Evolutionary conservation across 1,140 invertebrate genomes (phyloP), one percentile per base, ranked within the genome.

Genomic region (Listronotus bonariensis): DNA sequence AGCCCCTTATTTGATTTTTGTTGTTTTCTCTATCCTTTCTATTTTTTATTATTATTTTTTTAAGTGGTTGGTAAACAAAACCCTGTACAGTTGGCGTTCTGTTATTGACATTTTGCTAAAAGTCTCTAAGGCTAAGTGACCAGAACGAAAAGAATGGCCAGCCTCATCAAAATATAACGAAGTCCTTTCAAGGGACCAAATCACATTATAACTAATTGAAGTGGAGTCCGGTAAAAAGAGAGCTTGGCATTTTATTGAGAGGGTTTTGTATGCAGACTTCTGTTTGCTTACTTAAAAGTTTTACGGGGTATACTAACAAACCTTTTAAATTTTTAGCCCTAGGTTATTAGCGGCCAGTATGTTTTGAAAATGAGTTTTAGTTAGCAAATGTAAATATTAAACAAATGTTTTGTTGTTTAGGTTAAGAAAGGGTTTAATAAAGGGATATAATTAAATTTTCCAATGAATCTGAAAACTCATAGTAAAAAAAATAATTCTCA

Each of bases 141-240:
- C 46, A 46, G 45, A 67, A 68, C 59, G 66, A 68, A 68, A 74
- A 72, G 70, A 72, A 74, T 72, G 72, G 72, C 65, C 73, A 73
- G 66, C 72, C 68, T 74, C 72, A 74, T 74, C 71, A 74, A 74
- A 74, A 74, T 67, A 74, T 74, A 74, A 74, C 73, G 73, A 74
- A 73, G 71, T 73, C 72, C 72, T 73, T 74, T 73, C 72, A 70
- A 65, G 66, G 67, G 68, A 67, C 73, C 67, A 74, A 74, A 74
- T 74, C 73, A 74, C 72, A 74, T 74, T 74, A 74, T 74, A 74
- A 74, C 73, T 74, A 74, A 74, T 74, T 74, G 73, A 74, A 74
- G 73, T 74, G 72, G 43, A 54, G 48, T 17, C 65, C 68, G 59
- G 68, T 70, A 69, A 74, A 74, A 74, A 74, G 68, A 70, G 71